Evolutionary conservation across 2,113 vertebrate genomes (phyloP).

Genomic region (Salvelinus sp.): DNA sequence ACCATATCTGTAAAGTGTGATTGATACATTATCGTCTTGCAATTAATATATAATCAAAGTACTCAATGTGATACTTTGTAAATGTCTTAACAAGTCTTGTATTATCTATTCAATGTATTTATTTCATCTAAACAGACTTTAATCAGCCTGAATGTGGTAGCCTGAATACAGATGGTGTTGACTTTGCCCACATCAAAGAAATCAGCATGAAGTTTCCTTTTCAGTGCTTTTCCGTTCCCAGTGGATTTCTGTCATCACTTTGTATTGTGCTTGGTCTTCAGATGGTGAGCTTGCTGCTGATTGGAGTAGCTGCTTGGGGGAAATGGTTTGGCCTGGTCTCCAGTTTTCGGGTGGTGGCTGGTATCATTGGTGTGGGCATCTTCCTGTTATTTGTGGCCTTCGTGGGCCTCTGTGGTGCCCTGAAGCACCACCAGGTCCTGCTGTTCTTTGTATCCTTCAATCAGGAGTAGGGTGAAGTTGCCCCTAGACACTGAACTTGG

Average conservation of each 20-base stretch:
- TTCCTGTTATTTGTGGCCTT: slow-evolving; percentile 85
- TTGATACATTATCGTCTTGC: no score
- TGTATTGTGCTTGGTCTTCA: slow-evolving; percentile 34
- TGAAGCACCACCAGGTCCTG: slow-evolving; percentile 88
- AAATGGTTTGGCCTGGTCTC: slow-evolving; percentile 86
- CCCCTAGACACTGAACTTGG: no score
- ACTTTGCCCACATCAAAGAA: neutral
- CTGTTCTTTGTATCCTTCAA: slow-evolving; percentile 91
- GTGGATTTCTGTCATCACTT: neutral
- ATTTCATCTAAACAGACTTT: neutral
- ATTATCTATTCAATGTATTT: no score
- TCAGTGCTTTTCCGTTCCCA: neutral
- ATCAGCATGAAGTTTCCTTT: neutral
- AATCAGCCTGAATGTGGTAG: neutral
- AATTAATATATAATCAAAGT: no score
- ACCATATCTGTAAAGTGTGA: no score
- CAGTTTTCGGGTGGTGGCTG: slow-evolving; percentile 84
- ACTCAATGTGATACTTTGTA: no score
- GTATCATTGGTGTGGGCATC: slow-evolving; percentile 82
- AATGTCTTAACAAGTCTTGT: no score
- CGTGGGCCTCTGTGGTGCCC: slow-evolving; percentile 80
- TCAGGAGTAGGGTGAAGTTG: neutral
- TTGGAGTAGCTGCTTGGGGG: slow-evolving; percentile 85
- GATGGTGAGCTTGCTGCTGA: slow-evolving; percentile 85
- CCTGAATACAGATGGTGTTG: neutral